These are phyloP conservation scores for Onychorhynchus coronatus DNA, from an alignment of 2,113 vertebrate genomes.

Conservation along the genomic window DNA sequence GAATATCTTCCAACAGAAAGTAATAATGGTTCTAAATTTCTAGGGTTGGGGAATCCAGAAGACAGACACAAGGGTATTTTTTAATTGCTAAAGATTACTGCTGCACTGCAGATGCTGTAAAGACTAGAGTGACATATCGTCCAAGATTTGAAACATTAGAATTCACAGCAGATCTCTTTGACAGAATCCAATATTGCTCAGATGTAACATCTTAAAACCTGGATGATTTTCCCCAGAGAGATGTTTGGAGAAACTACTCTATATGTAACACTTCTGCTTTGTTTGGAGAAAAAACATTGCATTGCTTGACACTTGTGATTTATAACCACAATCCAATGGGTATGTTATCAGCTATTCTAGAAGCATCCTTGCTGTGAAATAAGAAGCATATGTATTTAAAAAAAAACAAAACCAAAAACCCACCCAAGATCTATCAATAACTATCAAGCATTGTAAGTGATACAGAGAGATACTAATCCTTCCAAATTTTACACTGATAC, in stretches of 20 bases:
- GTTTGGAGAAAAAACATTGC: not conserved
- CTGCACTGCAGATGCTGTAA: not conserved
- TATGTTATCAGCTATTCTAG: not conserved
- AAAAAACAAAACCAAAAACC: not conserved
- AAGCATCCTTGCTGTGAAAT: not conserved
- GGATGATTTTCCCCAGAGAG: not conserved
- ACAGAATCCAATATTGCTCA: not conserved
- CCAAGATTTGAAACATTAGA: not conserved
- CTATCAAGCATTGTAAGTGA: not conserved
- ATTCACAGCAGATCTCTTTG: not conserved
- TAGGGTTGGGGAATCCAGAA: not conserved
- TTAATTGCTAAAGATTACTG: not conserved
- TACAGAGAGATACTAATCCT: not conserved
- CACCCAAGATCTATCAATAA: not conserved
- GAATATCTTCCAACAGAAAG: not conserved
- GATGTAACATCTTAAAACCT: not conserved
- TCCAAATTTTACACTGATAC: not conserved
- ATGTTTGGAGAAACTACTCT: not conserved
- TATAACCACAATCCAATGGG: not conserved
- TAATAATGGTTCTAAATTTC: not conserved
- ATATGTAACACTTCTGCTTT: not conserved
- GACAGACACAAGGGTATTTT: not conserved
- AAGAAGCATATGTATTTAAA: not conserved
- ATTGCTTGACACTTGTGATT: not conserved
- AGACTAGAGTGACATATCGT: not conserved